Conservation (phyloP, 2,113 vertebrate genomes). For the Stercorarius parasiticus region DNA sequence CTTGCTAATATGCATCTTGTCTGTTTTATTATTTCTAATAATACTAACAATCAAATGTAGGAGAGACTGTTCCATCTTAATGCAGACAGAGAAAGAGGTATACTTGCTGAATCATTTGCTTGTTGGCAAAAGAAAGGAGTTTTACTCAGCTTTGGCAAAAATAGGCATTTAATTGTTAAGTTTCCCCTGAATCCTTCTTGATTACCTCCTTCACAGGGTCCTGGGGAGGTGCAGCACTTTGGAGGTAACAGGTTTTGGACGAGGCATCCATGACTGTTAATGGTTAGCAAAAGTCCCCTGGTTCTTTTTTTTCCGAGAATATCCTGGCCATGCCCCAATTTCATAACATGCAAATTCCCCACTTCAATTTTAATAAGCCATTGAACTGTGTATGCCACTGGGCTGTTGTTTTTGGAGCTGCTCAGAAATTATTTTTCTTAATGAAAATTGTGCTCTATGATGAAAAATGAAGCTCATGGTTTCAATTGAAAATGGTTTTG, state of each 20-base stretch:
- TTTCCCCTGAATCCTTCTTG: constrained; percentile 6
- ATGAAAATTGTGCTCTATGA: constrained; percentile 38
- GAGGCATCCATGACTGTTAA: neutral
- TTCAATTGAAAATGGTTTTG: constrained; percentile 39
- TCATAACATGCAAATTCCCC: constrained; percentile 28
- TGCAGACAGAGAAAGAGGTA: neutral
- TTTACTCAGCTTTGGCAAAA: constrained; percentile 12
- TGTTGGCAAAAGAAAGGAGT: neutral
- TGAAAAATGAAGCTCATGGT: constrained; percentile 37
- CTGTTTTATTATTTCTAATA: neutral
- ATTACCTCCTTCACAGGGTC: neutral
- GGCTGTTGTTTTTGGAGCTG: constrained; percentile 49
- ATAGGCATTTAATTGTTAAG: neutral
- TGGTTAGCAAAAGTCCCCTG: constrained; percentile 23
- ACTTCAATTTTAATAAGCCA: constrained; percentile 41
- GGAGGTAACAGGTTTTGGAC: constrained; percentile 16
- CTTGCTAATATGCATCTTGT: neutral
- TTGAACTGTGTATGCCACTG: constrained; percentile 49
- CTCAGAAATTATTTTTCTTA: constrained; percentile 51
- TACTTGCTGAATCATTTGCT: neutral
- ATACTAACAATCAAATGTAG: neutral
- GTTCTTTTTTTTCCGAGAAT: constrained; percentile 42
- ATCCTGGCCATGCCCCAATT: constrained; percentile 26
- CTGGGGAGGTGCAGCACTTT: neutral
- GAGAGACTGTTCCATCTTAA: neutral